Evolutionary conservation across 2,113 vertebrate species (phyloP).

Genomic region (Tetrao urogallus): DNA sequence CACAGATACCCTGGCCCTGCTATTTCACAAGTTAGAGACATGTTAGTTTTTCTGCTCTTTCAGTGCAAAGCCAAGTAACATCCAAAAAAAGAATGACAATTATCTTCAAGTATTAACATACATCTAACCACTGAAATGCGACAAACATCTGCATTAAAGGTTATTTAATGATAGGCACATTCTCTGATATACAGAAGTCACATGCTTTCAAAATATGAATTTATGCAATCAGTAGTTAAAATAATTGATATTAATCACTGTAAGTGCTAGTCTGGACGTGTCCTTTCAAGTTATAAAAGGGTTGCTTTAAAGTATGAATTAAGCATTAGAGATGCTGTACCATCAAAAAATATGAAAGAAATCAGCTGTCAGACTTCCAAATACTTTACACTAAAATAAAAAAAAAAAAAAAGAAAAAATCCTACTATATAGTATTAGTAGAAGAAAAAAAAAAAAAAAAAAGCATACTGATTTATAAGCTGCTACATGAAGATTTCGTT

Average conservation of each 20-base stretch:
- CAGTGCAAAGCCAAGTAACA: background rate
- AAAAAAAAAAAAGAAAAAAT: background rate
- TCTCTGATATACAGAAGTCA: background rate
- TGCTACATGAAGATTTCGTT: background rate
- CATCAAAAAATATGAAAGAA: background rate
- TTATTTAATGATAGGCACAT: background rate
- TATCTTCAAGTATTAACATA: background rate
- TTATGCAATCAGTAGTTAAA: background rate
- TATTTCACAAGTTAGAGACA: background rate
- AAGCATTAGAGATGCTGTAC: background rate
- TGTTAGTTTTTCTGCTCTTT: background rate
- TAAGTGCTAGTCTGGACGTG: rapidly evolving
- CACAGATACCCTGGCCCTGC: background rate
- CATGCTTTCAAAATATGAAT: background rate
- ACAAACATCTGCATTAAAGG: background rate
- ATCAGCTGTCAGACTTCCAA: background rate
- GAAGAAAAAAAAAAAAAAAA: background rate
- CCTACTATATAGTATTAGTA: background rate
- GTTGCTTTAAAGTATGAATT: background rate
- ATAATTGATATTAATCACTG: background rate
- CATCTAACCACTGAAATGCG: background rate
- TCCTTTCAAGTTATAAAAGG: background rate
- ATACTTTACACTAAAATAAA: background rate
- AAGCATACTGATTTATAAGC: background rate
- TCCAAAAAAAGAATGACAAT: background rate